Percentiles rank a stretch among this genome's conserved stretches.
Evolutionary conservation across 2,797 vertebrate species (phyloP).

Genomic region (Aulostomus chinensis): DNA sequence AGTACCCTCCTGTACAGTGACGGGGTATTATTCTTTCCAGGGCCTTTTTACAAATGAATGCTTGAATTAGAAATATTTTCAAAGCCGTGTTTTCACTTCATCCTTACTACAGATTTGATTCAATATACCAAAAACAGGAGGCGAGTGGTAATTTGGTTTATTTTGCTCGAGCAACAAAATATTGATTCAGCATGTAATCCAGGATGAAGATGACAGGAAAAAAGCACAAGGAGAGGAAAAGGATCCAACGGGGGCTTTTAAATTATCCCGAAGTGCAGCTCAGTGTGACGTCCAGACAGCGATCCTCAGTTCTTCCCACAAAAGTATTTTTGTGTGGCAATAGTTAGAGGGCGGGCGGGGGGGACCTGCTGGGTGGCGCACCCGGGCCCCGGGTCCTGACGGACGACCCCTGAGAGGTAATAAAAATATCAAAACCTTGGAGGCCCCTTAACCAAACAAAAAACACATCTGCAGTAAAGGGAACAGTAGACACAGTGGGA

Average conservation of each 20-base stretch:
- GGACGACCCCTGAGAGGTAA: slow-evolving; percentile 80
- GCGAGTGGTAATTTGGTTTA: slow-evolving; percentile 67
- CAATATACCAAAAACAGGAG: slow-evolving; percentile 62
- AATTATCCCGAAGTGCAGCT: slow-evolving; percentile 82
- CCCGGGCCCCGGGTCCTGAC: slow-evolving; percentile 60
- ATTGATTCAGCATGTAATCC: slow-evolving; percentile 77
- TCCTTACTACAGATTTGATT: slow-evolving; percentile 58
- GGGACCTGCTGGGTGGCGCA: slow-evolving; percentile 67
- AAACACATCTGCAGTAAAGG: slow-evolving; percentile 84
- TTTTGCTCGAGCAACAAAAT: slow-evolving; percentile 76
- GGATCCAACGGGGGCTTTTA: slow-evolving; percentile 81
- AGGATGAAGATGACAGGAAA: slow-evolving; percentile 72
- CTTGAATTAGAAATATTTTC: slow-evolving; percentile 80
- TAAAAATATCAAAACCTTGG: slow-evolving; percentile 83
- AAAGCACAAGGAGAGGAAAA: slow-evolving; percentile 73
- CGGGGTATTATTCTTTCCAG: slow-evolving; percentile 79
- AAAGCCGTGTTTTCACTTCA: slow-evolving; percentile 50
- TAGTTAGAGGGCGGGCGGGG: slow-evolving; percentile 41
- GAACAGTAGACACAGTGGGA: slow-evolving; percentile 84
- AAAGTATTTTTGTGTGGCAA: slow-evolving; percentile 80
- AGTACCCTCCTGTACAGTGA: slow-evolving; percentile 55
- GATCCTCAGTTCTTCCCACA: slow-evolving; percentile 82
- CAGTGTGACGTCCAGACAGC: slow-evolving; percentile 86
- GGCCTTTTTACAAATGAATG: slow-evolving; percentile 78
- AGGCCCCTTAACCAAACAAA: slow-evolving; percentile 82